Percentiles rank a stretch among this genome's conserved stretches.
These are phyloP conservation scores for Cheilosia variabilis DNA, from an alignment of 2,888 invertebrate genomes.

Conservation along the genomic window DNA sequence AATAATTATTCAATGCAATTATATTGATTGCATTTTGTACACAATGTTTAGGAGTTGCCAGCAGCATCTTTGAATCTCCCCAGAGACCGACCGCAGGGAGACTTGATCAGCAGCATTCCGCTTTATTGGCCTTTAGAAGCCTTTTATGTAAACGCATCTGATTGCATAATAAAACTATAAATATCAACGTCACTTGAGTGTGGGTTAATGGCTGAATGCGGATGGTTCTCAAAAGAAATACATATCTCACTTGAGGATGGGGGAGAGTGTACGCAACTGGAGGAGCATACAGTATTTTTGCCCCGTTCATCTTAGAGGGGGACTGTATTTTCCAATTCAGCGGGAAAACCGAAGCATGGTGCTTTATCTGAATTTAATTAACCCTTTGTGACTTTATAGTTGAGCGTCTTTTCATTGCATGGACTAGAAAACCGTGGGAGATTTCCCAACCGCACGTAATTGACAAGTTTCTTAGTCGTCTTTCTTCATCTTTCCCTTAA, in stretches of 20 bases:
- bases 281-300: constrained; percentile 11
- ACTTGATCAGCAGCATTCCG: constrained; percentile 5
- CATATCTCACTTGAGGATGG: constrained; percentile 19
- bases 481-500: constrained; percentile 14
- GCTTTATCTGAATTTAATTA: constrained; percentile 73
- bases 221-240: constrained; percentile 18
- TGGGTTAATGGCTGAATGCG: constrained; percentile 27
- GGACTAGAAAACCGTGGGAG: constrained; percentile 61
- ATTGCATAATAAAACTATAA: constrained; percentile 69
- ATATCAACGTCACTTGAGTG: constrained; percentile 42
- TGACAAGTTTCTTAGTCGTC: constrained; percentile 45
- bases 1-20: constrained; percentile 20
- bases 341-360: constrained; percentile 40
- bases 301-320: constrained; percentile 39
- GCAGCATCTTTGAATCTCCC: neutral
- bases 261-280: neutral
- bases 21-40: neutral
- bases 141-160: constrained; percentile 34
- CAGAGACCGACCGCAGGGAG: neutral
- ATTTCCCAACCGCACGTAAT: constrained; percentile 46
- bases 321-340: constrained; percentile 41
- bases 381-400: constrained; percentile 57
- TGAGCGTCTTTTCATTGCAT: constrained; percentile 31
- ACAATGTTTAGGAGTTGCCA: neutral
- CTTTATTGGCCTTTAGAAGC: constrained; percentile 42